Evolutionary conservation across 1,140 invertebrate genomes (phyloP).

Genomic region (Caenorhabditis tropicalis): DNA sequence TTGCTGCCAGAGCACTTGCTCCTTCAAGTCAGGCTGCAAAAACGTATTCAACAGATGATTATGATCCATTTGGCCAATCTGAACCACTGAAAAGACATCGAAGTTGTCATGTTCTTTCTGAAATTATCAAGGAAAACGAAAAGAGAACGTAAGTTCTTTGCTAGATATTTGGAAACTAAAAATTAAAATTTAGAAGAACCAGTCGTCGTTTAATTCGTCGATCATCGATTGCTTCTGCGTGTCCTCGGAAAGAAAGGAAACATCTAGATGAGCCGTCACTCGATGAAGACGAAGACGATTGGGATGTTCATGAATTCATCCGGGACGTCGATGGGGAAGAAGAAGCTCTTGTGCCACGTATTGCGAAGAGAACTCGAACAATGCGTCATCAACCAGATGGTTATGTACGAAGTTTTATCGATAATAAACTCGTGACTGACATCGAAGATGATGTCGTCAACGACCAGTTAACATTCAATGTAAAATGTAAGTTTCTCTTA

Average conservation of each 20-base stretch:
- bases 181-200: neutral
- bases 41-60: slow-evolving; percentile 32
- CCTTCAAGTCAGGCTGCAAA: slow-evolving; percentile 41
- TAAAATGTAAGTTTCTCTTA: slow-evolving; percentile 28
- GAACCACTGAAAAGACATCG: slow-evolving; percentile 22
- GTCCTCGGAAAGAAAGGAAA: neutral
- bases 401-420: slow-evolving; percentile 59
- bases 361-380: slow-evolving; percentile 53
- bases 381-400: slow-evolving; percentile 59
- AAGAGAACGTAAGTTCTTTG: neutral
- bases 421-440: slow-evolving; percentile 57
- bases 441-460: slow-evolving; percentile 53
- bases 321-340: neutral
- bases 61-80: slow-evolving; percentile 24
- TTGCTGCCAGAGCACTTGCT: slow-evolving; percentile 11
- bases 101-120: slow-evolving; percentile 10
- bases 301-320: slow-evolving; percentile 26
- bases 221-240: slow-evolving; percentile 3
- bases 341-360: slow-evolving; percentile 12
- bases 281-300: slow-evolving; percentile 26
- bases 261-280: neutral
- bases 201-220: neutral
- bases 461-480: slow-evolving; percentile 49
- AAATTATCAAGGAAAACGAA: slow-evolving; percentile 27
- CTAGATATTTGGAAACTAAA: no score